phyloP scores from a whole-genome alignment of 2,888 invertebrate species.

The Drosophila algonquin region DNA sequence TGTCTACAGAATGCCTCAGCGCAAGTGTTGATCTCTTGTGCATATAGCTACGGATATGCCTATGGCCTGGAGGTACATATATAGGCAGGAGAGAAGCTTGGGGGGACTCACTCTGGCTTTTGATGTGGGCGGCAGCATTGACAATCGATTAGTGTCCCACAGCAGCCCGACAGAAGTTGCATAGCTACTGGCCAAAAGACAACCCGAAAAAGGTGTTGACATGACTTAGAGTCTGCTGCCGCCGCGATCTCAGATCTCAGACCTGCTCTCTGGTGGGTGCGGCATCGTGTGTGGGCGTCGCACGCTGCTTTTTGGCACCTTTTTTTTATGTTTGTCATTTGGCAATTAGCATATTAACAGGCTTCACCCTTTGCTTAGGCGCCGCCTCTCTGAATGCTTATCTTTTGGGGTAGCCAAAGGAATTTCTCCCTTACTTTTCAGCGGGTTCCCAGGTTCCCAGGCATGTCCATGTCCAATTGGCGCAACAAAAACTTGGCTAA shows the following conservation, averaged over 20 bases:
- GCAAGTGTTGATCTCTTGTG: slow-evolving; percentile 77
- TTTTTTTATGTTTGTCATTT: slow-evolving; percentile 52
- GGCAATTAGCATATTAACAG: slow-evolving; percentile 77
- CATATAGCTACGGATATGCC: slow-evolving; percentile 50
- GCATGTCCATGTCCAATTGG: slow-evolving; percentile 73
- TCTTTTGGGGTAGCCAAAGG: neutral
- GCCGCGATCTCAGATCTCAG: slow-evolving; percentile 21
- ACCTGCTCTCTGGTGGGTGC: slow-evolving; percentile 19
- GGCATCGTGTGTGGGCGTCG: slow-evolving; percentile 60
- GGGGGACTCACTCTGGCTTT: slow-evolving; percentile 48
- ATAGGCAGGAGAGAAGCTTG: slow-evolving; percentile 21
- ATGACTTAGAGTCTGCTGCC: slow-evolving; percentile 47
- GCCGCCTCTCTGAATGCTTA: slow-evolving; percentile 25
- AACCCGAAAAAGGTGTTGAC: slow-evolving; percentile 65
- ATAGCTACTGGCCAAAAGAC: slow-evolving; percentile 49
- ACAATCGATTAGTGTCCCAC: slow-evolving; percentile 72
- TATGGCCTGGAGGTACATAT: slow-evolving; percentile 14
- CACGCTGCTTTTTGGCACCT: slow-evolving; percentile 61
- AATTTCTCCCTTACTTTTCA: neutral
- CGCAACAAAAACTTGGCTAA: slow-evolving; percentile 57
- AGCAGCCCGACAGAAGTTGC: slow-evolving; percentile 21
- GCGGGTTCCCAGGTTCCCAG: slow-evolving; percentile 57
- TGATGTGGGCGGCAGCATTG: slow-evolving; percentile 79
- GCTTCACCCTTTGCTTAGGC: slow-evolving; percentile 43
- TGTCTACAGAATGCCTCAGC: slow-evolving; percentile 75